These are phyloP conservation scores for Plagodis pulveraria DNA, from an alignment of 2,888 invertebrate species.

Conservation along the genomic window DNA sequence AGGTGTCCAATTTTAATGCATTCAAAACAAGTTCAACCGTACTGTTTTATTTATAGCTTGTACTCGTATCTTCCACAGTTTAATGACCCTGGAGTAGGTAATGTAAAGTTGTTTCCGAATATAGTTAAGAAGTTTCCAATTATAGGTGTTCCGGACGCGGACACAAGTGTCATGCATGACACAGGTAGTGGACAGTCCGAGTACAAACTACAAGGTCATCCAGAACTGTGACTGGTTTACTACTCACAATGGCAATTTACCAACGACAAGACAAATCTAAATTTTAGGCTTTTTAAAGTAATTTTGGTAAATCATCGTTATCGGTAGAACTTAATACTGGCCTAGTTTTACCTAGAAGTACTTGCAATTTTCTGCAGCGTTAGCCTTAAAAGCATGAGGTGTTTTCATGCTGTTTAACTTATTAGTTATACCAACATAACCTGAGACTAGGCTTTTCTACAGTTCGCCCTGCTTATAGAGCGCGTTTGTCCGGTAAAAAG, in stretches of 20 bases:
- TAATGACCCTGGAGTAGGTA: slow-evolving; percentile 12
- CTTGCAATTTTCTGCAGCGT: too few relatives aligned
- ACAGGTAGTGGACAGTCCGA: slow-evolving; percentile 26
- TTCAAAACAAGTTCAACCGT: background rate
- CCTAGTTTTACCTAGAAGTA: too few relatives aligned
- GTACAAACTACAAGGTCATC: slow-evolving; percentile 40
- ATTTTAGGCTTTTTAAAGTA: slow-evolving; percentile 1
- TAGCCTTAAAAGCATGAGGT: too few relatives aligned
- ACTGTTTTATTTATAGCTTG: background rate
- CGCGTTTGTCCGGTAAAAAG: too few relatives aligned
- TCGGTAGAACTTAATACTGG: too few relatives aligned
- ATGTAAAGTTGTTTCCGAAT: slow-evolving; percentile 9
- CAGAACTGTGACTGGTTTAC: slow-evolving; percentile 12
- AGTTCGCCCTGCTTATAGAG: too few relatives aligned
- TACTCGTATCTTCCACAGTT: slow-evolving; percentile 4
- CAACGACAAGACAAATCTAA: background rate
- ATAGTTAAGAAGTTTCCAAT: slow-evolving; percentile 32
- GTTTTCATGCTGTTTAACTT: too few relatives aligned
- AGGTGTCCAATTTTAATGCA: too few relatives aligned
- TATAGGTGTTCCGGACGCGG: slow-evolving; percentile 39
- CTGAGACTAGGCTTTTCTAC: too few relatives aligned
- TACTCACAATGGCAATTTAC: slow-evolving; percentile 3
- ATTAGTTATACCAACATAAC: too few relatives aligned
- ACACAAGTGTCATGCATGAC: slow-evolving; percentile 8
- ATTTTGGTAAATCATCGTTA: too few relatives aligned